These are phyloP conservation scores for Plecotus auritus DNA, from an alignment of 2,113 vertebrate species.

Conservation along the genomic window DNA sequence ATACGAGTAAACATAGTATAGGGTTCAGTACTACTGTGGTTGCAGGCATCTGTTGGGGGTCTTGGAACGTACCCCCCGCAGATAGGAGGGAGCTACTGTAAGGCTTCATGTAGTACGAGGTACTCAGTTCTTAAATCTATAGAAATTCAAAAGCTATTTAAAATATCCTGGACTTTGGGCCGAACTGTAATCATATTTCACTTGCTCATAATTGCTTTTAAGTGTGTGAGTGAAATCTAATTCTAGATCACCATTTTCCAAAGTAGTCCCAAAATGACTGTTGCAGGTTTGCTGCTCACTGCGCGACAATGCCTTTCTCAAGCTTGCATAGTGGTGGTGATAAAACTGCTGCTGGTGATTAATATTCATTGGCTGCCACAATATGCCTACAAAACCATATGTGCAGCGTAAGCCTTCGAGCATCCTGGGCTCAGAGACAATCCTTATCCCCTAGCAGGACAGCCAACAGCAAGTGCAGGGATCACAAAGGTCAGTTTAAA, in stretches of 20 bases:
- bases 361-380: constrained; percentile 23
- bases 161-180: not conserved
- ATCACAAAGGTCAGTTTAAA: not conserved
- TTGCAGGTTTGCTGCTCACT: not conserved
- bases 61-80: not conserved
- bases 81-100: not conserved
- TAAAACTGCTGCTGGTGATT: not conserved
- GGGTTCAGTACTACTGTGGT: too few relatives aligned
- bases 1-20: not conserved
- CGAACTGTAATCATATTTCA: not conserved
- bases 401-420: not conserved
- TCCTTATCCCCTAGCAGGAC: not conserved
- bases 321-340: not conserved
- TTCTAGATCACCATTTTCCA: constrained; percentile 25
- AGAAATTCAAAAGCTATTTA: constrained; percentile 23
- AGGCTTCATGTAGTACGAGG: not conserved
- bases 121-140: not conserved
- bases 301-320: not conserved
- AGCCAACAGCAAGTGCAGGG: not conserved
- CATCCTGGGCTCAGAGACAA: not conserved
- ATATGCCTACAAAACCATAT: not conserved
- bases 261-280: not conserved
- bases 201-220: constrained; percentile 23
- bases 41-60: not conserved
- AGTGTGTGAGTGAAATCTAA: not conserved